Evolutionary conservation across 2,888 invertebrate genomes (phyloP).

Genomic region (Andricus curvator): DNA sequence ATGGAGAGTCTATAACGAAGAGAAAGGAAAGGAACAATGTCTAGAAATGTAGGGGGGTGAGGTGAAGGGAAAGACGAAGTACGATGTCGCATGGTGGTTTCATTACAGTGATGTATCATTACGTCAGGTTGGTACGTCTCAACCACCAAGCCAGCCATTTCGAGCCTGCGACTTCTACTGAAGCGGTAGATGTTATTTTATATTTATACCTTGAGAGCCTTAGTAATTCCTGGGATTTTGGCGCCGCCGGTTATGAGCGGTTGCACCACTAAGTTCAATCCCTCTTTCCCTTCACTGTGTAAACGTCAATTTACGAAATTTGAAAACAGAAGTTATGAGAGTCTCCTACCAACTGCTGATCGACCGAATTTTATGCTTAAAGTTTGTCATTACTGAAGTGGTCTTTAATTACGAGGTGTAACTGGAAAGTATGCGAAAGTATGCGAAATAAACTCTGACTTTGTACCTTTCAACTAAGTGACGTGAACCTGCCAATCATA

Average conservation of each 20-base stretch:
- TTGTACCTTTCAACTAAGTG: too few relatives aligned
- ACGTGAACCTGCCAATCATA: too few relatives aligned
- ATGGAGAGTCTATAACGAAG: slow-evolving; percentile 41
- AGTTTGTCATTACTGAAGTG: too few relatives aligned
- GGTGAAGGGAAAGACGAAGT: slow-evolving; percentile 15
- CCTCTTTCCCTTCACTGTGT: not conserved
- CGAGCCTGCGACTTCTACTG: slow-evolving; percentile 23
- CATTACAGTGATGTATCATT: slow-evolving; percentile 72
- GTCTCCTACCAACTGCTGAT: not conserved
- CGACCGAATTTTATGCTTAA: not conserved
- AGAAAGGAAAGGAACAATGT: slow-evolving; percentile 39
- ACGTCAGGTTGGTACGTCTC: slow-evolving; percentile 55
- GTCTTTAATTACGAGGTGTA: too few relatives aligned
- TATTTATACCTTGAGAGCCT: slow-evolving; percentile 31
- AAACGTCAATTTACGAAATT: slow-evolving; percentile 13
- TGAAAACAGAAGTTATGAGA: slow-evolving; percentile 13
- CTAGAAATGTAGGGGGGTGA: slow-evolving; percentile 19
- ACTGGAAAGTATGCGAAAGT: too few relatives aligned
- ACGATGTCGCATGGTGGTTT: slow-evolving; percentile 61
- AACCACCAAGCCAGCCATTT: not conserved
- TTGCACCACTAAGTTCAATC: not conserved
- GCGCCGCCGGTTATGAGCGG: slow-evolving; percentile 24
- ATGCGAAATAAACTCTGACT: too few relatives aligned
- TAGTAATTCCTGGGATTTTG: slow-evolving; percentile 33
- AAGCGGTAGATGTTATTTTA: slow-evolving; percentile 33